phyloP scores from a whole-genome alignment of 2,797 vertebrate species.

The Chiloscyllium punctatum region DNA sequence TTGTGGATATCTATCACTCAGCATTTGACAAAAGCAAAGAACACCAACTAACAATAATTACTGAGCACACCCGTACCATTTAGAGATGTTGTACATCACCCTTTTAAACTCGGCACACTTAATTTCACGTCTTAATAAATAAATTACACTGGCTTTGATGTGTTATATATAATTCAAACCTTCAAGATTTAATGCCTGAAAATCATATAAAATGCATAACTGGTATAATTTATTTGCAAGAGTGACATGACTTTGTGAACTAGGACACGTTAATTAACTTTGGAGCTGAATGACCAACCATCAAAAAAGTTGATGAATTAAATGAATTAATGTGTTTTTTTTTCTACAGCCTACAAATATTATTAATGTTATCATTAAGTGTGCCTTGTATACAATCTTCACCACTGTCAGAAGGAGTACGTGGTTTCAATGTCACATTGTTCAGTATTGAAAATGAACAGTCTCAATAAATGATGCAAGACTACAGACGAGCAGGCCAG shows the following conservation, averaged over 20 bases:
- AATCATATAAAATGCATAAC: conserved; percentile 34
- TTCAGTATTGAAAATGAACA: background rate
- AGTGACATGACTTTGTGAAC: conserved; percentile 35
- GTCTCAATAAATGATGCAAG: background rate
- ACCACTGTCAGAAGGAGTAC: background rate
- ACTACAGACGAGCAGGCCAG: background rate
- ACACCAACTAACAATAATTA: conserved; percentile 29
- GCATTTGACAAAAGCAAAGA: conserved; percentile 18
- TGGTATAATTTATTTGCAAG: background rate
- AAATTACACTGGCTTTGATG: conserved; percentile 31
- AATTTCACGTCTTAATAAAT: conserved; percentile 35
- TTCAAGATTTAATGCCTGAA: conserved; percentile 28
- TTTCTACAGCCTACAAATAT: conserved; percentile 22
- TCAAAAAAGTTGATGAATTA: conserved; percentile 30
- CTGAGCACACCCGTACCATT: conserved; percentile 20
- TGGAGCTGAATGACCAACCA: conserved; percentile 9
- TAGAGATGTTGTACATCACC: conserved; percentile 27
- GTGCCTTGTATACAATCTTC: conserved; percentile 8
- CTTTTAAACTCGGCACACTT: conserved; percentile 17
- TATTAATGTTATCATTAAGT: conserved; percentile 17
- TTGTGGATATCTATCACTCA: conserved; percentile 15
- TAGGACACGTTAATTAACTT: conserved; percentile 31
- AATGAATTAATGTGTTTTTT: background rate
- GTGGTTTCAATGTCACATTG: background rate
- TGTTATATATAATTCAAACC: conserved; percentile 34